Percentiles rank a stretch among this genome's conserved stretches.
Conservation (phyloP, 1,140 invertebrate species). For the Pomacea maculata region DNA sequence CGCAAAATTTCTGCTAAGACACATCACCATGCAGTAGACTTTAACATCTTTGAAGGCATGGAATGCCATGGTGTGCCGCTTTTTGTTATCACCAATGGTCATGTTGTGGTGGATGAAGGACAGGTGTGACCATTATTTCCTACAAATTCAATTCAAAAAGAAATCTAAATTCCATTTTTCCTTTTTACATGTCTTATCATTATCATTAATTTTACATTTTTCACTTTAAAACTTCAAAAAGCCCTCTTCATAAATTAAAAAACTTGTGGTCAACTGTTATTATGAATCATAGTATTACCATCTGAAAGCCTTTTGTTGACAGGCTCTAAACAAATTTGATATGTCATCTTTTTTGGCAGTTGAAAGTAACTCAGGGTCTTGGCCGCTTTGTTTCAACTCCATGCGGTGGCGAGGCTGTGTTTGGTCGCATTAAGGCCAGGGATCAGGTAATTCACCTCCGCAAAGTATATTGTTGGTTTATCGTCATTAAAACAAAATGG, state of each 20-base stretch:
- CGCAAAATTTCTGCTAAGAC: conserved; percentile 90
- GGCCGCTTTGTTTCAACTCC: conserved; percentile 77
- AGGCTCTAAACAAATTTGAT: too few relatives aligned
- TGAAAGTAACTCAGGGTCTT: conserved; percentile 86
- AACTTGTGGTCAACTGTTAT: too few relatives aligned
- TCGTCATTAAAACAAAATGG: too few relatives aligned
- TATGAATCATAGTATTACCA: too few relatives aligned
- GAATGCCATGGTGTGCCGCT: conserved; percentile 60
- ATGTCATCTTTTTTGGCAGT: conserved; percentile 35
- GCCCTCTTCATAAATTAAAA: too few relatives aligned
- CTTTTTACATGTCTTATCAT: too few relatives aligned
- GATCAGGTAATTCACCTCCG: conserved; percentile 55
- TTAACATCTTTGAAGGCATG: conserved; percentile 95
- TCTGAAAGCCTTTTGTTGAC: too few relatives aligned
- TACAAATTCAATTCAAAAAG: too few relatives aligned
- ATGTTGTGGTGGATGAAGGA: conserved; percentile 91
- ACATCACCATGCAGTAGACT: conserved; percentile 93
- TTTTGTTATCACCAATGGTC: conserved; percentile 85
- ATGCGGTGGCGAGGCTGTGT: conserved; percentile 74
- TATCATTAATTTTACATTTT: too few relatives aligned
- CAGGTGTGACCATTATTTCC: conserved; percentile 62
- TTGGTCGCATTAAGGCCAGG: conserved; percentile 71
- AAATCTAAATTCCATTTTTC: too few relatives aligned
- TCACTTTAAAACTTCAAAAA: too few relatives aligned
- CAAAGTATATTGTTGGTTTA: too few relatives aligned